Conservation (phyloP, 2,113 vertebrate genomes). For the Protomyctophum bolini region DNA sequence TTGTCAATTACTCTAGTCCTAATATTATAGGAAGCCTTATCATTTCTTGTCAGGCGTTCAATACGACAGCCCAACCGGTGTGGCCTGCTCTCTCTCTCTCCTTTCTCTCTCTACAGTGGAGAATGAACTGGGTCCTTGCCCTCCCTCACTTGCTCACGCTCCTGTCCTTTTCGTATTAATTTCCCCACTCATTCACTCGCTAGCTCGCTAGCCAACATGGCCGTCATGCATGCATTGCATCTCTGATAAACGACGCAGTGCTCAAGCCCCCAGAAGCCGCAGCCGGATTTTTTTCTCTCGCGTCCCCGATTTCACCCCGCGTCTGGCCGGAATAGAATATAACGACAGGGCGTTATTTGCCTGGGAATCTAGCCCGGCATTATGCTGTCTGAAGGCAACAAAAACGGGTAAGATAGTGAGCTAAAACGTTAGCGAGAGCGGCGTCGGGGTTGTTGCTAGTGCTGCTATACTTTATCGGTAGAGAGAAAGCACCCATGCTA, state of each 20-base stretch:
- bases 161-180: constrained; percentile 46
- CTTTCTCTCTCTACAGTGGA: neutral
- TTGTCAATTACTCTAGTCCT: neutral
- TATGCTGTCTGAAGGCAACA: constrained; percentile 85
- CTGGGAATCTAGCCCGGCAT: constrained; percentile 57
- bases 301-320: constrained; percentile 44
- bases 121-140: constrained; percentile 27
- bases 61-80: constrained; percentile 44
- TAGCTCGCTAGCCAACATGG: constrained; percentile 76
- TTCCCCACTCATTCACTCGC: constrained; percentile 3
- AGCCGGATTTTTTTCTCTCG: constrained; percentile 16
- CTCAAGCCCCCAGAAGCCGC: constrained; percentile 41
- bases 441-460: constrained; percentile 48
- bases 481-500: neutral
- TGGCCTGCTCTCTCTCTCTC: constrained; percentile 40
- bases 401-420: constrained; percentile 80
- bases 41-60: constrained; percentile 69
- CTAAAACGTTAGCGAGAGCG: constrained; percentile 36
- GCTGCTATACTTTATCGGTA: constrained; percentile 17
- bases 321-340: constrained; percentile 30
- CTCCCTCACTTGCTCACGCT: constrained; percentile 4
- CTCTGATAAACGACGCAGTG: constrained; percentile 78
- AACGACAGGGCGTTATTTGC: constrained; percentile 24
- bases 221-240: constrained; percentile 76
- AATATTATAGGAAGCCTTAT: constrained; percentile 22